Base-by-base conservation (phyloP, 1,140 invertebrate species). In the Hylaeus anthracinus region DNA sequence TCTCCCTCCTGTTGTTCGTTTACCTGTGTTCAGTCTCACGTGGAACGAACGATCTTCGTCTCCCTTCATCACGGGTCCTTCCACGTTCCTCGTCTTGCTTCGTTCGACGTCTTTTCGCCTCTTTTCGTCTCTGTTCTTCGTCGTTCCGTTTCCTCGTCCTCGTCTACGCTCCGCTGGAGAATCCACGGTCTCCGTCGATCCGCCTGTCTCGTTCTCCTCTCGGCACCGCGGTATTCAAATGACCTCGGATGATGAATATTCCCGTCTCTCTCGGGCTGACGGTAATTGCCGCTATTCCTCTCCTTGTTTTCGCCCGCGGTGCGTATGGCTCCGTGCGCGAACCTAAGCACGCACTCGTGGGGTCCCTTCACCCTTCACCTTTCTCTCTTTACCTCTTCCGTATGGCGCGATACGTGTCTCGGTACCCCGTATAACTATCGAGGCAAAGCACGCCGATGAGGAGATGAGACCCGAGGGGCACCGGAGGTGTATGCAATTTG, bases 231-330 rank as follows among this genome's bases (percentile, higher is more conserved):
- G 90, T 89, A 91, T 91, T 90, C 86, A 91, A 90, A 90, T 90
- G 89, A 89, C 88, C 89, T 91, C 90, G 89, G 76, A 89, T 85
- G 90, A 91, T 91, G 86, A 84, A 88, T 89, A 74, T 61, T 73
- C 70, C 79, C 77, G 76, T 89, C 83, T 76, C 84, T 75, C 82
- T 86, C 81, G 76, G 80, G 48, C 76, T 71, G 71, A 78, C 63
- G 76, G 87, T 88, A 90, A 91, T 91, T 91, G 89, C 89, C 83
- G 88, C 90, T 88, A 86, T 86, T 88, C 77, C 86, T 83, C 69
- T 87, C 86, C 85, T 88, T 88, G 86, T 83, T 87, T 88, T 86
- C 85, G 88, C 88, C 88, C 81, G 84, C 84, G 88, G 90, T 86
- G 80, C 85, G 79, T 82, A 79, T 82, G 67, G 71, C 69, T 75